Conservation (phyloP, 2,888 invertebrate genomes). For the Onthophagus sagittarius region DNA sequence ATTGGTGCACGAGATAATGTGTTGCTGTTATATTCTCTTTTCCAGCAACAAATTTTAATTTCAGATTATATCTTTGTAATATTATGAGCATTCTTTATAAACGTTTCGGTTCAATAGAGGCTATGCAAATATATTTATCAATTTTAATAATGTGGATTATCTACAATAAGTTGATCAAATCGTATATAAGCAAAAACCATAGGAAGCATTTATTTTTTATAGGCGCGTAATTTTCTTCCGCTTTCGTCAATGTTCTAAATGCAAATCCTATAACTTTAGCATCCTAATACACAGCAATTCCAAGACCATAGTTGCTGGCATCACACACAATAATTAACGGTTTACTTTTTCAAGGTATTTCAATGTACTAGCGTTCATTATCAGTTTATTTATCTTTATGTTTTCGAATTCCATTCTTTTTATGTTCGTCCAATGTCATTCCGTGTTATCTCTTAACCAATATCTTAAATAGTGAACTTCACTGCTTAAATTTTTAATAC, state of each 20-base stretch:
- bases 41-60: background rate
- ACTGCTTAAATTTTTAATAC: conserved; percentile 19
- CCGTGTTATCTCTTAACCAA: conserved; percentile 8
- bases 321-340: conserved; percentile 10
- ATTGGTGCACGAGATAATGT: background rate
- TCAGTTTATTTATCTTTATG: background rate
- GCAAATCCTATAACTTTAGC: background rate
- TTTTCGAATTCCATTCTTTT: background rate
- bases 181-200: conserved; percentile 5
- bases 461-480: conserved; percentile 1
- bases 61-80: background rate
- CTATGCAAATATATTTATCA: background rate
- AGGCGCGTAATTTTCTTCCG: background rate
- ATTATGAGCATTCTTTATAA: conserved; percentile 14
- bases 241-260: background rate
- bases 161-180: conserved; percentile 4
- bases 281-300: background rate
- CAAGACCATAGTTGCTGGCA: conserved; percentile 1
- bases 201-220: background rate
- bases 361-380: conserved; percentile 4
- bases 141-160: background rate
- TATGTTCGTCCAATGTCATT: conserved; percentile 14
- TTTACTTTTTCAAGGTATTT: conserved; percentile 17
- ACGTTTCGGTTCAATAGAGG: background rate
- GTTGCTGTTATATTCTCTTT: background rate